A percentile compares a stretch with the other conserved stretches of the same genome.
phyloP scores from a whole-genome alignment of 2,113 vertebrate species.

The Cryptotis parvus region DNA sequence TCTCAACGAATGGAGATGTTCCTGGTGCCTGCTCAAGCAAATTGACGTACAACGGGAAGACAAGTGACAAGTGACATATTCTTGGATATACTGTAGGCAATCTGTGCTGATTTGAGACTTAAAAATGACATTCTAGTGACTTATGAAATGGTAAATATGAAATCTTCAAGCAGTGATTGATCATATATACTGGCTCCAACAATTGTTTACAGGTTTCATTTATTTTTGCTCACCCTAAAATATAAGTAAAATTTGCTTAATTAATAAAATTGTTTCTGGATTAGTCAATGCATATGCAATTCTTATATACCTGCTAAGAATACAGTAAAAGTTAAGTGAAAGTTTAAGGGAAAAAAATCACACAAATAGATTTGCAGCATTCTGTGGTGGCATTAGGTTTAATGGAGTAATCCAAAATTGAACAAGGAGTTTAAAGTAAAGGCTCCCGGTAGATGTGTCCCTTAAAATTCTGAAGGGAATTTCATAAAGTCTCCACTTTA shows the following conservation, averaged over 20 bases:
- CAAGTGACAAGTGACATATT: no score
- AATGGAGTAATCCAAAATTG: not conserved
- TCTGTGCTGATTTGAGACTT: not conserved
- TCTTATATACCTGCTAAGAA: not conserved
- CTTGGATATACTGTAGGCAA: not conserved
- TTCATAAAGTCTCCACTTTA: not conserved
- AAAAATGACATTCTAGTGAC: conserved; percentile 1
- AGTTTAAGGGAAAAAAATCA: not conserved
- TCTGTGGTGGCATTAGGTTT: not conserved
- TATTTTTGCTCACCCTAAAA: not conserved
- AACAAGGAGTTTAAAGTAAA: not conserved
- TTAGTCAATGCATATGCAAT: not conserved
- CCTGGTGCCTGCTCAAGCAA: no score
- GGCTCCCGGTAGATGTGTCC: no score
- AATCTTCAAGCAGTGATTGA: not conserved
- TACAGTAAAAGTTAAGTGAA: conserved; percentile 16
- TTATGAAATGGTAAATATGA: not conserved
- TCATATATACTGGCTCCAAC: not conserved
- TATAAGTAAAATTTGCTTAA: not conserved
- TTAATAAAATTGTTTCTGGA: not conserved
- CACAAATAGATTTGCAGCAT: not conserved
- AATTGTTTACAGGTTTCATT: not conserved
- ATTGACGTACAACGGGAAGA: no score
- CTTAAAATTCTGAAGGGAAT: no score
- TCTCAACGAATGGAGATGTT: no score